Percentiles rank a stretch among this genome's conserved stretches.
phyloP scores from a whole-genome alignment of 2,888 invertebrate species.

The Synergus itoensis region DNA sequence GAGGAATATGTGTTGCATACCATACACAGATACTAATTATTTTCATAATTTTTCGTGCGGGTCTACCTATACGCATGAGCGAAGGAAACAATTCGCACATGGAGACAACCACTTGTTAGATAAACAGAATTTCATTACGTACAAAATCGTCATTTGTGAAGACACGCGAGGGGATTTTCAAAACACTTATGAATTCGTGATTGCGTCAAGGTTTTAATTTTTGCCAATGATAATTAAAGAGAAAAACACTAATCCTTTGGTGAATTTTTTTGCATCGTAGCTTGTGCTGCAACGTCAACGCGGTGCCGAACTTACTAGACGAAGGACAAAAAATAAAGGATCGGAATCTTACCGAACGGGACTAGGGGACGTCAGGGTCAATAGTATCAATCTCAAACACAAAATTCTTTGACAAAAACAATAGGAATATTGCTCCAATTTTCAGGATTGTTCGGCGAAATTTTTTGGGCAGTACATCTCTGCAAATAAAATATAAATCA shows the following conservation, averaged over 20 bases:
- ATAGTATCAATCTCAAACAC: constrained; percentile 33
- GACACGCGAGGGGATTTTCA: background rate
- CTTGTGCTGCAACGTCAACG: constrained; percentile 57
- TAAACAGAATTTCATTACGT: constrained; percentile 42
- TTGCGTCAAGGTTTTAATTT: background rate
- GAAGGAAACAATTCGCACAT: constrained; percentile 27
- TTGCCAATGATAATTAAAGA: background rate
- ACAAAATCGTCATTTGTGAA: background rate
- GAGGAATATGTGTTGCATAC: no score
- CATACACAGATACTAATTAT: background rate
- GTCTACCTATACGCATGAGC: background rate
- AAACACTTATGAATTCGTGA: background rate
- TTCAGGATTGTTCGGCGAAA: constrained; percentile 42
- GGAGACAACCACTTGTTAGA: constrained; percentile 71
- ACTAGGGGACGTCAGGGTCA: constrained; percentile 43
- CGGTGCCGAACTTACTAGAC: constrained; percentile 64
- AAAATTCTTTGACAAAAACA: constrained; percentile 55
- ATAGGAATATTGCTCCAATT: constrained; percentile 57
- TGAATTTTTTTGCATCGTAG: constrained; percentile 40
- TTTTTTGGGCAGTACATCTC: constrained; percentile 20
- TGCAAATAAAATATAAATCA: no score
- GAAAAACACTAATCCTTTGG: constrained; percentile 12
- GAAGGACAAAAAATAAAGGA: constrained; percentile 57
- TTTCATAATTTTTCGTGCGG: background rate
- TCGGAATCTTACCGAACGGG: constrained; percentile 60